phyloP scores from a whole-genome alignment of 2,113 vertebrate species.

The Peucedramus taeniatus region DNA sequence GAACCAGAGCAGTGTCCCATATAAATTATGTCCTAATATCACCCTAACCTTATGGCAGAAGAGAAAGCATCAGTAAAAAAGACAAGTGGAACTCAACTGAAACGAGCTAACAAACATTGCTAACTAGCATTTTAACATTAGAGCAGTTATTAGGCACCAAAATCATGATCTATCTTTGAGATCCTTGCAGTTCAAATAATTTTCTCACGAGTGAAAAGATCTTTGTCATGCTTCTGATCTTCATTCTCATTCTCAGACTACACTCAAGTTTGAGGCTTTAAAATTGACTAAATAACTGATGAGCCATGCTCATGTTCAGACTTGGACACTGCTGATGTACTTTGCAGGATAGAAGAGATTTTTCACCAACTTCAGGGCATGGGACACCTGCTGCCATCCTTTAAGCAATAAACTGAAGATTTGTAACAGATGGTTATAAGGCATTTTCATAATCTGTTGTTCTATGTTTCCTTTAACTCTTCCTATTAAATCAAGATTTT shows the following conservation, averaged over 20 bases:
- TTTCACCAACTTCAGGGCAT: neutral
- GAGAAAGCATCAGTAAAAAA: neutral
- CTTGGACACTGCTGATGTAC: neutral
- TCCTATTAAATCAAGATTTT: neutral
- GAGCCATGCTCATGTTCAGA: neutral
- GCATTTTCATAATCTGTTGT: neutral
- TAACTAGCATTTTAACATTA: neutral
- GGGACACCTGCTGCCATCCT: neutral
- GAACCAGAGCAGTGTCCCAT: neutral
- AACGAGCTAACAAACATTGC: neutral
- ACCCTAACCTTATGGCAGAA: neutral
- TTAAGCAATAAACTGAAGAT: neutral
- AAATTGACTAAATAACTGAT: neutral
- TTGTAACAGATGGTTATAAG: neutral
- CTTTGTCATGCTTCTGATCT: neutral
- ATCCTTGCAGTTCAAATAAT: neutral
- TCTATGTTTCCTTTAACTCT: slow-evolving; percentile 4
- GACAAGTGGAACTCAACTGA: neutral
- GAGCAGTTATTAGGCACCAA: neutral
- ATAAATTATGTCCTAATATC: neutral
- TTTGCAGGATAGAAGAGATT: neutral
- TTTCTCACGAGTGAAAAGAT: neutral
- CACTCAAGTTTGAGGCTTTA: neutral
- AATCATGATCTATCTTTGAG: neutral
- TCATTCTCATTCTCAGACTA: neutral